Evolutionary conservation across 2,797 vertebrate species (phyloP).

Genomic region (Phylloscopus collybita): DNA sequence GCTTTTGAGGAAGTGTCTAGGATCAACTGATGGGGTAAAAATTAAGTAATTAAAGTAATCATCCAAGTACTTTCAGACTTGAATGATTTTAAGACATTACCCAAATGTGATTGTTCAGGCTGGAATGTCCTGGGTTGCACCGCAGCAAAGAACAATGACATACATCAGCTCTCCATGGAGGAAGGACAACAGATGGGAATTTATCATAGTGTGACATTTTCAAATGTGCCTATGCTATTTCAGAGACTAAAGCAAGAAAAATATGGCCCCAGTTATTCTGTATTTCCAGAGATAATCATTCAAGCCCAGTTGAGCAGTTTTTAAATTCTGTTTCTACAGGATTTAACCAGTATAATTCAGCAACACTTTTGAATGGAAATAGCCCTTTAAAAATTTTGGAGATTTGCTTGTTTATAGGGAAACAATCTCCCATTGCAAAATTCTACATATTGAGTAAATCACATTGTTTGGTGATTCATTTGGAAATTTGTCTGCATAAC

Average conservation of each 20-base stretch:
- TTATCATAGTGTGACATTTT: not conserved
- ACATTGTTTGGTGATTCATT: not conserved
- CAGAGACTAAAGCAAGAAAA: not conserved
- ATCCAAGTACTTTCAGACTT: not conserved
- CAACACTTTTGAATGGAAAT: not conserved
- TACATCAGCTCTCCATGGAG: not conserved
- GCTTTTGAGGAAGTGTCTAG: not conserved
- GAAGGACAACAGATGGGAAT: not conserved
- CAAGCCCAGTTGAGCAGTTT: not conserved
- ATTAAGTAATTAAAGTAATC: not conserved
- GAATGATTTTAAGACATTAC: not conserved
- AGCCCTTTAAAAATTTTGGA: not conserved
- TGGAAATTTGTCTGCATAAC: not conserved
- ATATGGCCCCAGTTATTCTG: not conserved
- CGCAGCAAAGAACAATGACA: not conserved
- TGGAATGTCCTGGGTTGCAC: not conserved
- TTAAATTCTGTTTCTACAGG: not conserved
- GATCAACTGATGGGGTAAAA: not conserved
- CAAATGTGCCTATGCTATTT: not conserved
- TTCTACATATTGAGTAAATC: not conserved
- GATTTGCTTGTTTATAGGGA: not conserved
- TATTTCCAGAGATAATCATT: not conserved
- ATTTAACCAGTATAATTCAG: not conserved
- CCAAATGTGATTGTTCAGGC: not conserved
- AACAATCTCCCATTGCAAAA: not conserved